A percentile compares a stretch with the other conserved stretches of the same genome.
Conservation (phyloP, 2,113 vertebrate species). For the Phodopus roborovskii region DNA sequence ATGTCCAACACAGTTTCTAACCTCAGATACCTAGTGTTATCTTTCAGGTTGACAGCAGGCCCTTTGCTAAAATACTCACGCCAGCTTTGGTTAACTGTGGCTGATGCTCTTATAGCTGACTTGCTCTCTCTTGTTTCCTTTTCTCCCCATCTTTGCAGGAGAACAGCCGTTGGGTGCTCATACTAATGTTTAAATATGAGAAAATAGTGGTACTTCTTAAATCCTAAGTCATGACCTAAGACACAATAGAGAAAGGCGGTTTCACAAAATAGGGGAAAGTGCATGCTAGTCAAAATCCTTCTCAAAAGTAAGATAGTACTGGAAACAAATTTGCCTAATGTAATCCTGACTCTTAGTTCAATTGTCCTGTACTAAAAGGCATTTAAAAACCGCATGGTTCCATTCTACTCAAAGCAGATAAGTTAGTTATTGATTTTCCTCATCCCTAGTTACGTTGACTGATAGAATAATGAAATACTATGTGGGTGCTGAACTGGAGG, state of each 20-base stretch:
- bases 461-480: conserved; percentile 10
- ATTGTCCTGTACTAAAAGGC: neutral
- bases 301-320: neutral
- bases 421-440: neutral
- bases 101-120: neutral
- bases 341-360: conserved; percentile 8
- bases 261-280: neutral
- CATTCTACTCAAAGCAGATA: conserved; percentile 19
- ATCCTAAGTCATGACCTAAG: neutral
- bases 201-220: neutral
- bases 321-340: conserved; percentile 3
- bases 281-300: conserved; percentile 31
- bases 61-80: neutral
- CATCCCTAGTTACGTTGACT: neutral
- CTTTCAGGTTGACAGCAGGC: neutral
- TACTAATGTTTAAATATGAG: neutral
- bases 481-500: conserved; percentile 13
- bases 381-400: conserved; percentile 20
- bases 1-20: neutral
- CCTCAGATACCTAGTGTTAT: neutral
- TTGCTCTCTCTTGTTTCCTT: neutral
- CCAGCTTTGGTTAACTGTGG: neutral
- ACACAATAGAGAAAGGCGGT: neutral
- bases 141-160: neutral
- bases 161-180: neutral